Conservation (phyloP, 1,140 invertebrate genomes). For the Zophobas atratus region DNA sequence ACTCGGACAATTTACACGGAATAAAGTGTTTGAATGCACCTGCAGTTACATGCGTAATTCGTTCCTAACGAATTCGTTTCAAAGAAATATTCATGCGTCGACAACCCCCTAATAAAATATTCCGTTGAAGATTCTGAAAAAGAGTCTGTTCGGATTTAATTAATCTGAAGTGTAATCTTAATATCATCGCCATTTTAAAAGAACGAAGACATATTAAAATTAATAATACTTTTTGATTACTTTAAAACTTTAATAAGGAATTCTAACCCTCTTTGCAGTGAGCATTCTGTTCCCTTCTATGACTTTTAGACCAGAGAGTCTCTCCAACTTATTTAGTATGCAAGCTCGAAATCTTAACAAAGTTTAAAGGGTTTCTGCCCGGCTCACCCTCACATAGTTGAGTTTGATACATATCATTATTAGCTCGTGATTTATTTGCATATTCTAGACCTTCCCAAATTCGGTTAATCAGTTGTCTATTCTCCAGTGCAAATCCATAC, state of each 20-base stretch:
- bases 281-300: constrained; percentile 29
- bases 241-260: constrained; percentile 38
- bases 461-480: constrained; percentile 30
- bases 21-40: neutral
- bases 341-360: constrained; percentile 38
- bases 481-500: constrained; percentile 3
- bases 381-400: constrained; percentile 28
- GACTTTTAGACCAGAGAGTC: constrained; percentile 31
- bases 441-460: constrained; percentile 28
- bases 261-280: constrained; percentile 11
- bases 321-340: constrained; percentile 32
- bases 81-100: neutral
- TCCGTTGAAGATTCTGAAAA: constrained; percentile 6
- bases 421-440: constrained; percentile 36
- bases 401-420: constrained; percentile 43
- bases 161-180: constrained; percentile 17
- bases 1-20: neutral
- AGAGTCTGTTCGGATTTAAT: constrained; percentile 7
- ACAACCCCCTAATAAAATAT: constrained; percentile 6
- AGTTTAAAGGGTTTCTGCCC: constrained; percentile 40
- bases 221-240: constrained; percentile 22
- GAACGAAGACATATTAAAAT: constrained; percentile 14
- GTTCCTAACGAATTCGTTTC: neutral
- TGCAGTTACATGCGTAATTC: neutral
- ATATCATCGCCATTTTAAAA: constrained; percentile 12